phyloP scores from a whole-genome alignment of 2,797 vertebrate genomes.

The Spatula clypeata region DNA sequence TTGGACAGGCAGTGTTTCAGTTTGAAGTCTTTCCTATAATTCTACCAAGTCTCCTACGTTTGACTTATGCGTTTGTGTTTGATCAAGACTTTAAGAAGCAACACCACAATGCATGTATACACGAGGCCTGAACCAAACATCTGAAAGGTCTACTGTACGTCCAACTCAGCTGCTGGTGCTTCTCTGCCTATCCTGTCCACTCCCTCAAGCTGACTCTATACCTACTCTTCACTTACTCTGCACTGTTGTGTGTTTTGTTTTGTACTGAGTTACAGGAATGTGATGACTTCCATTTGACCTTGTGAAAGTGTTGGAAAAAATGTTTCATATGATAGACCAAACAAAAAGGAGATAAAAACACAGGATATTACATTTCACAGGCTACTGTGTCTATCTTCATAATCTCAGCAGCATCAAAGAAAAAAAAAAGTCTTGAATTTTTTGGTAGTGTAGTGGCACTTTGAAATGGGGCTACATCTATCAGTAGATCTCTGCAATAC shows the following conservation, averaged over 20 bases:
- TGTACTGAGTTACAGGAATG: not conserved
- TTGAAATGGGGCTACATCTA: not conserved
- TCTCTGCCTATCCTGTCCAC: accelerated
- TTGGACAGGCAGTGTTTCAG: not conserved
- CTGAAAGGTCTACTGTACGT: not conserved
- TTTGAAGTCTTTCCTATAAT: not conserved
- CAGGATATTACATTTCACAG: slow-evolving; percentile 42
- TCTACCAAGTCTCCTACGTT: not conserved
- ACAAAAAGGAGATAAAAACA: not conserved
- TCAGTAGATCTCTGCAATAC: not conserved
- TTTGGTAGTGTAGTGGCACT: not conserved
- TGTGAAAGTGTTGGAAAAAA: not conserved
- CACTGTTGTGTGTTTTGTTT: not conserved
- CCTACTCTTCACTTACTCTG: not conserved
- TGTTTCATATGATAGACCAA: not conserved
- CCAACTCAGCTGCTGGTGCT: not conserved
- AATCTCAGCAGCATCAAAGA: not conserved
- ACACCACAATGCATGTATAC: accelerated
- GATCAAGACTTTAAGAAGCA: not conserved
- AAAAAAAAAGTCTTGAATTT: not conserved
- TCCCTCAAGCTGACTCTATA: not conserved
- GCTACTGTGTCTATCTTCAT: not conserved
- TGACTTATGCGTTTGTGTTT: not conserved
- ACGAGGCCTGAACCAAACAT: accelerated
- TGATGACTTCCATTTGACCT: not conserved